phyloP scores from a whole-genome alignment of 2,888 invertebrate genomes.

The Pheosia tremula region DNA sequence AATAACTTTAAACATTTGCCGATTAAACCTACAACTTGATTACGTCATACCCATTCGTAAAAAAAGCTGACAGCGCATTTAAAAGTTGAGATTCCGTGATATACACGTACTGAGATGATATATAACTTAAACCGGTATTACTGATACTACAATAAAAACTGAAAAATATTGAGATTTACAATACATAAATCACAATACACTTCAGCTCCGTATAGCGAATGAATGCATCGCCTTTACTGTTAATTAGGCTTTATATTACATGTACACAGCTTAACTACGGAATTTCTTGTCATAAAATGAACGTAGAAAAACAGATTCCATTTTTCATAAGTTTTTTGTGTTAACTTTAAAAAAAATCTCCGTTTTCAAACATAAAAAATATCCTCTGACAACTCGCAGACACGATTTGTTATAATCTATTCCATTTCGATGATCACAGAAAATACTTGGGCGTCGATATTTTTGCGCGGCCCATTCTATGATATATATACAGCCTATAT shows the following conservation, averaged over 20 bases:
- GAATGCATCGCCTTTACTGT: slow-evolving; percentile 49
- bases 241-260: slow-evolving; percentile 75
- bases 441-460: slow-evolving; percentile 51
- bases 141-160: slow-evolving; percentile 64
- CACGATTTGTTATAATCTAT: slow-evolving; percentile 74
- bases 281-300: slow-evolving; percentile 74
- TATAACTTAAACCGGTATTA: slow-evolving; percentile 77
- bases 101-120: slow-evolving; percentile 34
- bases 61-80: slow-evolving; percentile 72
- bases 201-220: slow-evolving; percentile 31
- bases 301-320: slow-evolving; percentile 74
- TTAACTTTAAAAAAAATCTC: slow-evolving; percentile 73
- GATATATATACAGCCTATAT: slow-evolving; percentile 40
- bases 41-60: slow-evolving; percentile 67
- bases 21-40: slow-evolving; percentile 65
- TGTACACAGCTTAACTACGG: slow-evolving; percentile 81
- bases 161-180: slow-evolving; percentile 34
- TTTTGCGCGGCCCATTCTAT: slow-evolving; percentile 49
- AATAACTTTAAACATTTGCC: slow-evolving; percentile 63
- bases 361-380: slow-evolving; percentile 73
- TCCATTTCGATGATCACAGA: slow-evolving; percentile 82
- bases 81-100: slow-evolving; percentile 37
- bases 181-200: slow-evolving; percentile 30
- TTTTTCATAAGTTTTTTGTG: slow-evolving; percentile 50
- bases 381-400: slow-evolving; percentile 73